Conservation (phyloP, 2,797 vertebrate species). For the Myiothlypis coronata region DNA sequence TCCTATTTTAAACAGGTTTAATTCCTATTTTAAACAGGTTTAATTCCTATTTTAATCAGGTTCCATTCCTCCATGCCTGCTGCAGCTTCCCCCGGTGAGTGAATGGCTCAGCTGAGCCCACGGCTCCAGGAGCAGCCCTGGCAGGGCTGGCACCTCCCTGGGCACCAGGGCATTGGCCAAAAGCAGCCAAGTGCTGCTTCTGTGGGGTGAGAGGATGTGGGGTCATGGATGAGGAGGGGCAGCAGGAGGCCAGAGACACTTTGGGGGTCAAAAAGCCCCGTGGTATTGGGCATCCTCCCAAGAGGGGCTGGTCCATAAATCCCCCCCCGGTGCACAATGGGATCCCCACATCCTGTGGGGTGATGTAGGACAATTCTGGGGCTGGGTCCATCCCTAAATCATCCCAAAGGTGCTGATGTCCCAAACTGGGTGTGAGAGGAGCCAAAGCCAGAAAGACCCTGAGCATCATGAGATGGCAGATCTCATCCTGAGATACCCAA, state of each 20-base stretch:
- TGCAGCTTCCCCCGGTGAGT: neutral
- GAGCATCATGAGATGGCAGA: neutral
- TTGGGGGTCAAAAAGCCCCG: rapidly evolving
- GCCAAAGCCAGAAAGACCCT: neutral
- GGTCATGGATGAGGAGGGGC: neutral
- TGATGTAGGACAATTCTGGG: rapidly evolving
- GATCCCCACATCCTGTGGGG: rapidly evolving
- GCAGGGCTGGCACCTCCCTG: too few relatives aligned
- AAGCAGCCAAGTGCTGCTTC: neutral
- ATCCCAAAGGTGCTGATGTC: neutral
- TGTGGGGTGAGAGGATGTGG: neutral
- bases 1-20: neutral
- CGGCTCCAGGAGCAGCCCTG: too few relatives aligned
- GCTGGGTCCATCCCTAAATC: neutral
- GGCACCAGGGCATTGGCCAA: neutral
- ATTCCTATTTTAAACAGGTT: neutral
- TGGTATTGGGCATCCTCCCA: rapidly evolving
- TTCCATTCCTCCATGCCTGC: neutral
- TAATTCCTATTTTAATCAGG: neutral
- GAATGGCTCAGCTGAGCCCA: neutral
- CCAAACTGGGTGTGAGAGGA: rapidly evolving
- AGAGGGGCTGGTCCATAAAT: neutral
- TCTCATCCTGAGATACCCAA: rapidly evolving
- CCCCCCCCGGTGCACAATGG: rapidly evolving
- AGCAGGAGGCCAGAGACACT: rapidly evolving